phyloP scores from a whole-genome alignment of 2,797 vertebrate genomes.

The Choloepus didactylus region DNA sequence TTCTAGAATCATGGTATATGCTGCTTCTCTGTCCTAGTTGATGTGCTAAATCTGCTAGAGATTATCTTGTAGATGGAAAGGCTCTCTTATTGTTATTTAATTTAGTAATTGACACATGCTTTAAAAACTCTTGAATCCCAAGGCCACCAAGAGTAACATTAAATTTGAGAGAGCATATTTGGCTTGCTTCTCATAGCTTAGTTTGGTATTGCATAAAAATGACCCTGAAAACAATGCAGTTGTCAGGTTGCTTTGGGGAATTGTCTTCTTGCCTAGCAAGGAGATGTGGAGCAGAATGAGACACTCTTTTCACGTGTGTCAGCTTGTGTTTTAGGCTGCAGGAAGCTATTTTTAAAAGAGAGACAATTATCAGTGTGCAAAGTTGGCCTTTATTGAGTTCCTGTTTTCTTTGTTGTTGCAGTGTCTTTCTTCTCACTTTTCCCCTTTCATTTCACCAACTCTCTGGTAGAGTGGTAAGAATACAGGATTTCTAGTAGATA shows the following conservation, averaged over 20 bases:
- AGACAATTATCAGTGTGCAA: constrained; percentile 19
- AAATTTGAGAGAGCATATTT: constrained; percentile 57
- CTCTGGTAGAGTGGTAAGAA: constrained; percentile 59
- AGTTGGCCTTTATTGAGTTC: constrained; percentile 7
- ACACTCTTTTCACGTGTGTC: background rate
- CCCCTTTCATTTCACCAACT: constrained; percentile 19
- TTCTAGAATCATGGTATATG: constrained; percentile 55
- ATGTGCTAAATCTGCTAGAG: constrained; percentile 40
- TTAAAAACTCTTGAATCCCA: constrained; percentile 58
- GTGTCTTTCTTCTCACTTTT: constrained; percentile 29
- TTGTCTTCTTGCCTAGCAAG: constrained; percentile 56
- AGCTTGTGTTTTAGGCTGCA: constrained; percentile 50
- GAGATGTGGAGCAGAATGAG: constrained; percentile 4
- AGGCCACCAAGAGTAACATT: constrained; percentile 40
- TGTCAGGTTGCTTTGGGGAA: constrained; percentile 45
- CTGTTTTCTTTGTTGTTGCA: constrained; percentile 26
- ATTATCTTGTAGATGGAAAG: background rate
- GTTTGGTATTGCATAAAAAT: constrained; percentile 63
- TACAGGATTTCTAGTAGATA: constrained; percentile 56
- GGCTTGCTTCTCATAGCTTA: constrained; percentile 28
- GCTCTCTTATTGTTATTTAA: constrained; percentile 67
- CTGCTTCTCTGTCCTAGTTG: constrained; percentile 35
- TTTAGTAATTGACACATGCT: constrained; percentile 59
- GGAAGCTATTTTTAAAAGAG: constrained; percentile 45
- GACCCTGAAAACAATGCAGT: constrained; percentile 57